Conservation (phyloP, 2,113 vertebrate genomes). For the Phasianus colchicus region DNA sequence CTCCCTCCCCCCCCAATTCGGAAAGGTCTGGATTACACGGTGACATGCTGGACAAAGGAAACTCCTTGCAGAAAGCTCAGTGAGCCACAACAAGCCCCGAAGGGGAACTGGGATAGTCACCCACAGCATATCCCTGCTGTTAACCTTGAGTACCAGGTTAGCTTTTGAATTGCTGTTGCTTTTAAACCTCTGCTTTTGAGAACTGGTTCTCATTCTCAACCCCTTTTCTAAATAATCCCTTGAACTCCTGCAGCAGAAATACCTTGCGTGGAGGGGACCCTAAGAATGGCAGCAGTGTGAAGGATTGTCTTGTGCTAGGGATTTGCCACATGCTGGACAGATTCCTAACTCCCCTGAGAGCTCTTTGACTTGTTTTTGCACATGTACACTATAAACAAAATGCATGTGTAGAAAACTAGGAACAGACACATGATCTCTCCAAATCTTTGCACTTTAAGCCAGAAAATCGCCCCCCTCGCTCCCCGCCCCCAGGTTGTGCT, state of each 20-base stretch:
- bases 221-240: background rate
- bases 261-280: background rate
- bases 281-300: background rate
- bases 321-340: background rate
- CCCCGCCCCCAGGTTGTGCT: background rate
- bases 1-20: background rate
- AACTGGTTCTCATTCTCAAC: background rate
- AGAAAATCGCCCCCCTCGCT: background rate
- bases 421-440: background rate
- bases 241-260: background rate
- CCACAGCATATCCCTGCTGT: background rate
- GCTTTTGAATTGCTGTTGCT: background rate
- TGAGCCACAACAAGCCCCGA: background rate
- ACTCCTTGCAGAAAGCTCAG: background rate
- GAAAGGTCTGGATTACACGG: slow-evolving; percentile 1
- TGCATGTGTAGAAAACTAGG: background rate
- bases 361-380: background rate
- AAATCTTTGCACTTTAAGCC: background rate
- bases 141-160: background rate
- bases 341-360: background rate
- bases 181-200: background rate
- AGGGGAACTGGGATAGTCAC: background rate
- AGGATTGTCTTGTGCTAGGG: background rate
- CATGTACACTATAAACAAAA: background rate
- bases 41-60: background rate